Conservation (phyloP, 2,113 vertebrate genomes). For the Bubalus kerabau region DNA sequence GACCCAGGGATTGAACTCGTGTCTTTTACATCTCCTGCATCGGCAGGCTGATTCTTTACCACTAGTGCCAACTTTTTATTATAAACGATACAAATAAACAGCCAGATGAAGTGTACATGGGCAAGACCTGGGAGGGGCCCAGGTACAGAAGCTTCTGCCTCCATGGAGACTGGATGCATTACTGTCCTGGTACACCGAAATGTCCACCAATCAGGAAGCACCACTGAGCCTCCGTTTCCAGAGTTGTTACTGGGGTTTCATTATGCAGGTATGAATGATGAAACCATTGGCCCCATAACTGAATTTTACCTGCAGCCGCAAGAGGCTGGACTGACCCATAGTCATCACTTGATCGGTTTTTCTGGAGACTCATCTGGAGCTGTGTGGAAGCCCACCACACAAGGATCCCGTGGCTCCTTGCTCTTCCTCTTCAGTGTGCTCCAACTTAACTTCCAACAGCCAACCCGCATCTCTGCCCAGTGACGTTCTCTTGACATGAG, state of each 20-base stretch:
- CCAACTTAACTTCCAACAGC: background rate
- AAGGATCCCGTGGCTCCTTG: fast-evolving
- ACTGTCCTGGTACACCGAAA: too few relatives aligned
- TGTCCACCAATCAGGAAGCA: background rate
- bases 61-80: background rate
- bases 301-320: background rate
- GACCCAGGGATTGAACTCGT: background rate
- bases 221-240: background rate
- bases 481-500: background rate
- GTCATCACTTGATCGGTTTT: background rate
- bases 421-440: too few relatives aligned
- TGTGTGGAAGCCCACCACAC: background rate
- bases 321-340: background rate
- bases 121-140: background rate
- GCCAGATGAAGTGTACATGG: background rate
- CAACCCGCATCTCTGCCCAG: background rate
- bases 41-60: background rate
- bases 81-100: background rate
- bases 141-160: background rate
- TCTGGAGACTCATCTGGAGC: background rate
- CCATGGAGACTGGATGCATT: background rate
- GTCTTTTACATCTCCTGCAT: background rate
- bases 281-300: background rate
- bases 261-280: background rate
- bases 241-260: background rate